Evolutionary conservation across 2,888 invertebrate genomes (phyloP).

Genomic region (Zygaena filipendulae): DNA sequence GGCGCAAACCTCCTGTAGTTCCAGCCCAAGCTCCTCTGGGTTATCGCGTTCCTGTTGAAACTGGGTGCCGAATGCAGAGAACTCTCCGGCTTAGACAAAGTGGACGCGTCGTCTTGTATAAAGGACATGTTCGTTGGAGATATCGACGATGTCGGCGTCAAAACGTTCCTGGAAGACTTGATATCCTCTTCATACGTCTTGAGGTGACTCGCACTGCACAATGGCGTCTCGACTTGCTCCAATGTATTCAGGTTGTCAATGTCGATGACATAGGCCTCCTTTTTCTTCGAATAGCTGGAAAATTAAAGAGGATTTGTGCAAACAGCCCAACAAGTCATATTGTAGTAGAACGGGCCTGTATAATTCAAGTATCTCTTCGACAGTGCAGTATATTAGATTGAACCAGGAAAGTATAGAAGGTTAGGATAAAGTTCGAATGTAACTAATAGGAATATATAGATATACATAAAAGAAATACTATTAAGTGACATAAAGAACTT

Average conservation of each 20-base stretch:
- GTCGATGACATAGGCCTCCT: slow-evolving; percentile 71
- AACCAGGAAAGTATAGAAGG: not conserved
- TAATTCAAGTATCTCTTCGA: no score
- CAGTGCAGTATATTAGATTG: no score
- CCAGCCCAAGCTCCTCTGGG: slow-evolving; percentile 51
- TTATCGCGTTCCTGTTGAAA: slow-evolving; percentile 29
- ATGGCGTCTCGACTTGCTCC: slow-evolving; percentile 75
- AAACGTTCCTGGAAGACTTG: slow-evolving; percentile 32
- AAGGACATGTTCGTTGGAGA: slow-evolving; percentile 33
- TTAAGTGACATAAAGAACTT: no score
- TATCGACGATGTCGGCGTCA: slow-evolving; percentile 29
- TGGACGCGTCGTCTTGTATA: slow-evolving; percentile 30
- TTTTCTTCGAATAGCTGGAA: slow-evolving; percentile 65
- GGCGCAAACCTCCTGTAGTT: slow-evolving; percentile 38
- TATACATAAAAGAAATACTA: no score
- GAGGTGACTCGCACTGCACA: slow-evolving; percentile 81
- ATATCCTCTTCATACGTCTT: slow-evolving; percentile 45
- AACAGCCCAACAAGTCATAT: no score
- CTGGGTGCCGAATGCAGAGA: slow-evolving; percentile 36
- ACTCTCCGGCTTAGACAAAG: slow-evolving; percentile 24
- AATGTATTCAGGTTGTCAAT: slow-evolving; percentile 72
- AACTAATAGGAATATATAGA: no score
- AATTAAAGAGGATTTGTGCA: no score
- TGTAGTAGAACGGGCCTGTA: no score
- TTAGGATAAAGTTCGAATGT: no score